Evolutionary conservation across 2,888 invertebrate genomes (phyloP).

Genomic region (Craniophora ligustri): DNA sequence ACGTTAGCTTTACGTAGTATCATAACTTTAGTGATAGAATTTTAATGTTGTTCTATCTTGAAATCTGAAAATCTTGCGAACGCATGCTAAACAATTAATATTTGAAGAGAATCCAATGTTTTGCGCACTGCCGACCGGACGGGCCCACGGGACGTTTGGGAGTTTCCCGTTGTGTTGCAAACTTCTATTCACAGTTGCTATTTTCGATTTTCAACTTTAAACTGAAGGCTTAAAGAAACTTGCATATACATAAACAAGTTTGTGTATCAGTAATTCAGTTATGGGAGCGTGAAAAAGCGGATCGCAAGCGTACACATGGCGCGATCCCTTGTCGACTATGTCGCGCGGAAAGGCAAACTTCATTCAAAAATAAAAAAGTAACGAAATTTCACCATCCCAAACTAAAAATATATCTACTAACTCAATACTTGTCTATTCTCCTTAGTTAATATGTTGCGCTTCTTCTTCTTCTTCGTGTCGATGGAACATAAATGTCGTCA

Average conservation of each 20-base stretch:
- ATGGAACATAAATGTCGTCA: too few species aligned
- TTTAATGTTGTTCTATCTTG: conserved; percentile 1
- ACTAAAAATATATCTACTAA: conserved; percentile 17
- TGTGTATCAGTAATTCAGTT: conserved; percentile 65
- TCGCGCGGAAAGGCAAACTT: conserved; percentile 65
- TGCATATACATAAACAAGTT: conserved; percentile 28
- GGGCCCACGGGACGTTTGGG: conserved; percentile 55
- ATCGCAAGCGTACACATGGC: conserved; percentile 62
- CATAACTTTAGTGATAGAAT: not conserved
- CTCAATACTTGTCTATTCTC: conserved; percentile 12
- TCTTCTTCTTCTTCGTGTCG: too few species aligned
- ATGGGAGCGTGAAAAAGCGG: conserved; percentile 68
- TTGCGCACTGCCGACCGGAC: conserved; percentile 51
- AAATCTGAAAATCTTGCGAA: conserved; percentile 41
- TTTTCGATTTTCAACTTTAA: conserved; percentile 42
- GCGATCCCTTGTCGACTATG: conserved; percentile 65
- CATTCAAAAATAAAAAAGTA: conserved; percentile 53
- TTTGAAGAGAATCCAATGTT: conserved; percentile 61
- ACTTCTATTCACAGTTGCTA: conserved; percentile 10
- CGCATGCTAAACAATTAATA: conserved; percentile 54
- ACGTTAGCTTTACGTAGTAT: too few species aligned
- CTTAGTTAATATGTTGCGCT: too few species aligned
- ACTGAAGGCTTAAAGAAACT: conserved; percentile 19
- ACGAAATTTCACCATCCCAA: conserved; percentile 2
- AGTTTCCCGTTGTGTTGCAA: conserved; percentile 45